Conservation (phyloP, 2,888 invertebrate species). For the Acanthosepion pharaonis region DNA sequence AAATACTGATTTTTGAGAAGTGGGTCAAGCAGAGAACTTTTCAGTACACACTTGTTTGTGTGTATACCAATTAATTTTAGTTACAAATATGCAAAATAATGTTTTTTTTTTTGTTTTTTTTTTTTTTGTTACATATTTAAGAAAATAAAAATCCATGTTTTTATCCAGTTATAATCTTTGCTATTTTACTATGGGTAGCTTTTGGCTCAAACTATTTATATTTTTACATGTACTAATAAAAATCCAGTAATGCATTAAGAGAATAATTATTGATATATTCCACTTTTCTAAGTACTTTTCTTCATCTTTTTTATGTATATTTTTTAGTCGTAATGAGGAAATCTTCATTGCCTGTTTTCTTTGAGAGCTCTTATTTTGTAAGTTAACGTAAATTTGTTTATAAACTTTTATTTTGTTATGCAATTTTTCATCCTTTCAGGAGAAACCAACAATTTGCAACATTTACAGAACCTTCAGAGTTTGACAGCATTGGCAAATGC, state of each 20-base stretch:
- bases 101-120: not conserved
- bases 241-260: no score
- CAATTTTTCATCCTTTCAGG: conserved; percentile 55
- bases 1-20: no score
- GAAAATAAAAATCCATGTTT: not conserved
- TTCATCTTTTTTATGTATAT: not conserved
- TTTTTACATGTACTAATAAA: not conserved
- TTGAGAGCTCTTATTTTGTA: not conserved
- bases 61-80: not conserved
- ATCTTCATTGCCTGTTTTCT: not conserved
- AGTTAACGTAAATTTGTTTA: not conserved
- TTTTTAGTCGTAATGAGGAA: not conserved
- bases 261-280: not conserved
- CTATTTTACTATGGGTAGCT: not conserved
- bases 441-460: conserved; percentile 61
- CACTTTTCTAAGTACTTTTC: not conserved
- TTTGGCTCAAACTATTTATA: not conserved
- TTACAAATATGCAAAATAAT: not conserved
- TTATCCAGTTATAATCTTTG: not conserved
- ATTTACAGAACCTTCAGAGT: conserved; percentile 77
- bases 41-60: no score
- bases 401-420: not conserved
- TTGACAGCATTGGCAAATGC: conserved; percentile 81
- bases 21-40: no score
- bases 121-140: not conserved